Evolutionary conservation across 2,888 invertebrate species (phyloP), one percentile per base, ranked within the genome.

Genomic region (Drosophila lutescens): DNA sequence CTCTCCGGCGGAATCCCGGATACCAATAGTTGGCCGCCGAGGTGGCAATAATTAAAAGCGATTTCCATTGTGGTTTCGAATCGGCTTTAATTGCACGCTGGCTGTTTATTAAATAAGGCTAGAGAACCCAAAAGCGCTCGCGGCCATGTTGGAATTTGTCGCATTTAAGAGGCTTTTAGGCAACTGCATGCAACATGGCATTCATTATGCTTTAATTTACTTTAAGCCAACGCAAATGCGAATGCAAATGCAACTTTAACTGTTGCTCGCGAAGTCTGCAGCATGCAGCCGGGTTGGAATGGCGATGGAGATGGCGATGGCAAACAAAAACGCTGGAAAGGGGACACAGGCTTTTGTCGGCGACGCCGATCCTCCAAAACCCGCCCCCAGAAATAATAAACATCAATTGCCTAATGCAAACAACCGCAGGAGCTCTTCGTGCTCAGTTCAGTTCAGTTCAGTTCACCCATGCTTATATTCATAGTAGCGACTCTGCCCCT

Each of bases 381-480:
- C 36, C 57, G 40, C 44, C 53, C 63, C 66, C 43, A 23, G 66
- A 66, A 71, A 75, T 72, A 74, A 71, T 73, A 74, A 73, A 75
- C 83, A 74, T 79, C 79, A 86, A 81, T 86, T 78, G 81, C 73
- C 79, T 57, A 70, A 75, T 62, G 70, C 73, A 81, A 86, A 81
- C 67, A 79, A 65, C 38, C 63, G 47, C 51, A 58, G 63, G 60
- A 67, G 65, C 49, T 32, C 53, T 56, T 44, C 41, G 55, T 53
- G 46, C 46, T 59, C 46, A 26, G 50, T 58, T 57, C 46, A 46
- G 58, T 59, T 58, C 46, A 40, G 58, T 58, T 68, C 32, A 49
- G 40, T 47, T 53, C 68, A 53, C 68, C 50, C 59, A 50, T 46
- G 38, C 62, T 55, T 53, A 51, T 75, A 65, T 54, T 63, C 54